A percentile compares a stretch with the other conserved stretches of the same genome.
These are phyloP conservation scores for Clostera curtula DNA, from an alignment of 2,888 invertebrate species.

Conservation along the genomic window DNA sequence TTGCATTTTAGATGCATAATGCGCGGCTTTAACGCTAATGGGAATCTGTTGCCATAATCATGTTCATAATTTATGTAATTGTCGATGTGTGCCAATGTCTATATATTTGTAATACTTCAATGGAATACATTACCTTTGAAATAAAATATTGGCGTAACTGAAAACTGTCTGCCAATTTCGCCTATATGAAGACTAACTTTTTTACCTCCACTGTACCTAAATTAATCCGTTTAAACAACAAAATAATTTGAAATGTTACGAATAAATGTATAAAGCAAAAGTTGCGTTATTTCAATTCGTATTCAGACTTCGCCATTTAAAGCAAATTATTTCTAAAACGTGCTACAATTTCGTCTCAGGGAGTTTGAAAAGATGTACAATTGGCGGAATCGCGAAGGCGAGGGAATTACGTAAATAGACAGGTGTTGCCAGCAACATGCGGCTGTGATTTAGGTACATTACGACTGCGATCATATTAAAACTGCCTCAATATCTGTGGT, in stretches of 20 bases:
- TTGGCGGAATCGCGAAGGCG: conserved; percentile 40
- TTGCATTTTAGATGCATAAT: no score
- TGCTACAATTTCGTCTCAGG: conserved; percentile 39
- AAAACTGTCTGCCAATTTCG: no score
- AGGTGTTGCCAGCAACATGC: conserved; percentile 42
- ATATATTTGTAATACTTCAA: no score
- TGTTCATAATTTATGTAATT: no score
- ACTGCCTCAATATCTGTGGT: conserved; percentile 33
- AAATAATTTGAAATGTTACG: conserved; percentile 14
- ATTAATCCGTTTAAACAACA: conserved; percentile 11
- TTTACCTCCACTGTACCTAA: no score
- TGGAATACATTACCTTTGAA: no score
- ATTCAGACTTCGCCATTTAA: conserved; percentile 23
- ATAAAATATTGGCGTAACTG: no score
- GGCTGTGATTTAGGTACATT: conserved; percentile 51
- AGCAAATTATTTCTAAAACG: conserved; percentile 48
- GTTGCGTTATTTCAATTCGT: conserved; percentile 23
- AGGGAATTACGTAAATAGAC: conserved; percentile 50
- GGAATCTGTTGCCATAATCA: no score
- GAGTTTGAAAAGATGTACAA: conserved; percentile 57
- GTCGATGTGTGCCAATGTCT: no score
- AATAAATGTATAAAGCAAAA: conserved; percentile 19
- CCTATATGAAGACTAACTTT: no score
- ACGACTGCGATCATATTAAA: conserved; percentile 47
- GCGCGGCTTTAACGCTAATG: no score